These are phyloP conservation scores for Mugil cephalus DNA, from an alignment of 2,113 vertebrate species.

Conservation along the genomic window DNA sequence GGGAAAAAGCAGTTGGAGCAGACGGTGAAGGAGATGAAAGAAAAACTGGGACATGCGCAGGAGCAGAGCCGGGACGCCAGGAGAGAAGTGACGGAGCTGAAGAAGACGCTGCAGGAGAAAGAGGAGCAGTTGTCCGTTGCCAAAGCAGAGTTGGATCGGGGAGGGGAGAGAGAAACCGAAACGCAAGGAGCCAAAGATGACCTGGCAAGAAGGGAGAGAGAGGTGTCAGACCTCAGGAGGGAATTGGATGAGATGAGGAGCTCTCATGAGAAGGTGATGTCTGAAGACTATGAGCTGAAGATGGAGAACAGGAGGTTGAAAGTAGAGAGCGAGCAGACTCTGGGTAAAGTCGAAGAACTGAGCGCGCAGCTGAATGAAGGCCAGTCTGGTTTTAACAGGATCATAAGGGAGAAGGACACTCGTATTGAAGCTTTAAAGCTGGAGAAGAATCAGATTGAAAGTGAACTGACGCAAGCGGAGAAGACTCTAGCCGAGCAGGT, in stretches of 20 bases:
- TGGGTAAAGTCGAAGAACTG: conserved; percentile 75
- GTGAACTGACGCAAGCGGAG: conserved; percentile 85
- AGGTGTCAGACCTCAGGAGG: conserved; percentile 83
- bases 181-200: conserved; percentile 55
- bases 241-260: conserved; percentile 84
- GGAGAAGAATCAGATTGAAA: conserved; percentile 89
- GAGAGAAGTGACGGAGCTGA: conserved; percentile 83
- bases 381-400: conserved; percentile 77
- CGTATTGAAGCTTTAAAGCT: conserved; percentile 87
- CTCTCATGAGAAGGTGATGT: conserved; percentile 83
- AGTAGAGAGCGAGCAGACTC: conserved; percentile 55
- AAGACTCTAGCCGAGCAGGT: conserved; percentile 84
- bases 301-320: conserved; percentile 87
- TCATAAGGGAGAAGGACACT: conserved; percentile 87
- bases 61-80: conserved; percentile 77
- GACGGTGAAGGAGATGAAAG: conserved; percentile 84
- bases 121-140: conserved; percentile 82
- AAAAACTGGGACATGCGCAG: conserved; percentile 84
- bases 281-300: conserved; percentile 87
- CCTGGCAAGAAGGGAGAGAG: conserved; percentile 81
- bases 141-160: conserved; percentile 72
- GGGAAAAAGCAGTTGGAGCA: conserved; percentile 87
- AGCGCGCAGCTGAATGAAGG: conserved; percentile 85
- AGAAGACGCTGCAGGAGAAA: conserved; percentile 81
- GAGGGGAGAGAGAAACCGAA: conserved; percentile 53